These are phyloP conservation scores for Drosophila differens DNA, from an alignment of 2,888 invertebrate species.

Conservation along the genomic window DNA sequence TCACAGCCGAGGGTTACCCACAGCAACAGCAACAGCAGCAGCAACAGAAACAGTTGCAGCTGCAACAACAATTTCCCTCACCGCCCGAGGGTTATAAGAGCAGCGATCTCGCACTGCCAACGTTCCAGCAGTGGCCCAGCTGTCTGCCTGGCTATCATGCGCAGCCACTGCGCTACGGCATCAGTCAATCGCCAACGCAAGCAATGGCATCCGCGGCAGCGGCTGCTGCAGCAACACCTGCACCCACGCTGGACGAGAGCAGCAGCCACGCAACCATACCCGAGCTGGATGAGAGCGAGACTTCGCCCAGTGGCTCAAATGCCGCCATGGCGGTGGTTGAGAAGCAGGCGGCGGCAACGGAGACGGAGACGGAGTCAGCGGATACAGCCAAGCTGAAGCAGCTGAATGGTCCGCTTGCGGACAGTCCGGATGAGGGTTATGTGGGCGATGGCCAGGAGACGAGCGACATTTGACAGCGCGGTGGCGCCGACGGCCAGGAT, in stretches of 20 bases:
- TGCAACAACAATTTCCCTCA: slow-evolving; percentile 87
- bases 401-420: slow-evolving; percentile 87
- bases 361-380: slow-evolving; percentile 44
- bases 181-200: slow-evolving; percentile 50
- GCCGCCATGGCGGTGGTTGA: slow-evolving; percentile 39
- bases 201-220: slow-evolving; percentile 23
- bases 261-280: slow-evolving; percentile 84
- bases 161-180: slow-evolving; percentile 83
- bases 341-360: slow-evolving; percentile 41
- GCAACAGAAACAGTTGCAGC: slow-evolving; percentile 63
- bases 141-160: slow-evolving; percentile 86
- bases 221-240: slow-evolving; percentile 32
- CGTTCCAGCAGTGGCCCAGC: slow-evolving; percentile 86
- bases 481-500: slow-evolving; percentile 59
- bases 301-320: slow-evolving; percentile 67
- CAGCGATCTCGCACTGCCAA: slow-evolving; percentile 65
- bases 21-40: slow-evolving; percentile 82
- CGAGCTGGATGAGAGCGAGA: slow-evolving; percentile 84
- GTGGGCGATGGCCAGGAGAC: slow-evolving; percentile 91
- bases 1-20: slow-evolving; percentile 93
- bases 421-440: slow-evolving; percentile 95
- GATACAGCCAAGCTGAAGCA: slow-evolving; percentile 85
- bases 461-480: slow-evolving; percentile 89
- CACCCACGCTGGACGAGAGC: slow-evolving; percentile 10
- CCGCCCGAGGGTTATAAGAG: slow-evolving; percentile 90